These are phyloP conservation scores for Aphrocallistes beatrix DNA, from an alignment of 37 sponge, comb jelly and placozoan species.

Conservation along the genomic window DNA sequence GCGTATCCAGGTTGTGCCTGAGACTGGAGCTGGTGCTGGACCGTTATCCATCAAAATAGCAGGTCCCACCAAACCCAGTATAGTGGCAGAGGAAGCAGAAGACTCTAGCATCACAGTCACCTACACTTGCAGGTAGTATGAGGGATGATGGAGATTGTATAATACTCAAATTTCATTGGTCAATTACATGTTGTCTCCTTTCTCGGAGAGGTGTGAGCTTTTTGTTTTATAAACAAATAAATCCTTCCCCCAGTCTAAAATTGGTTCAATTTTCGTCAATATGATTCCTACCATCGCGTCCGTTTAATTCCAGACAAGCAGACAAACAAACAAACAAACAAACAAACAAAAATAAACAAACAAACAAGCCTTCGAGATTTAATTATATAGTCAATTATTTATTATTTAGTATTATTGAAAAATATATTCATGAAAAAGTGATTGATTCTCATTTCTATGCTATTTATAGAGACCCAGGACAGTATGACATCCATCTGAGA, in stretches of 20 bases:
- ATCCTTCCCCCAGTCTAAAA: no score
- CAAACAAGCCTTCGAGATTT: not conserved
- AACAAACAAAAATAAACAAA: no score
- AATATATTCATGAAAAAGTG: not conserved
- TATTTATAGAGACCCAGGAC: constrained; percentile 47
- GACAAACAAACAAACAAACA: no score
- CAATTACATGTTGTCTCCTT: no score
- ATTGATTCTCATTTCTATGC: not conserved
- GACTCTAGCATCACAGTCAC: constrained; percentile 59
- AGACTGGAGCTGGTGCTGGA: constrained; percentile 66
- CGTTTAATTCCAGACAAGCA: no score
- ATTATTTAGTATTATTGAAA: not conserved
- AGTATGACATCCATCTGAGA: constrained; percentile 53
- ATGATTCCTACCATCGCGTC: no score
- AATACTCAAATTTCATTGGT: no score
- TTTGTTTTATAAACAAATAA: no score
- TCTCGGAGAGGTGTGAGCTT: no score
- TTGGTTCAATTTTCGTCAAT: no score
- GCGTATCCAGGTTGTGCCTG: constrained; percentile 45
- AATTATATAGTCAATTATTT: not conserved
- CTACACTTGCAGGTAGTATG: constrained; percentile 26
- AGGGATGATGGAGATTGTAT: not conserved
- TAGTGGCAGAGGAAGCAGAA: constrained; percentile 49
- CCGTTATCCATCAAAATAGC: constrained; percentile 56
- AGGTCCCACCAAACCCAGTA: constrained; percentile 72